Evolutionary conservation across 2,888 invertebrate genomes (phyloP).

Genomic region (Philaethria dido): DNA sequence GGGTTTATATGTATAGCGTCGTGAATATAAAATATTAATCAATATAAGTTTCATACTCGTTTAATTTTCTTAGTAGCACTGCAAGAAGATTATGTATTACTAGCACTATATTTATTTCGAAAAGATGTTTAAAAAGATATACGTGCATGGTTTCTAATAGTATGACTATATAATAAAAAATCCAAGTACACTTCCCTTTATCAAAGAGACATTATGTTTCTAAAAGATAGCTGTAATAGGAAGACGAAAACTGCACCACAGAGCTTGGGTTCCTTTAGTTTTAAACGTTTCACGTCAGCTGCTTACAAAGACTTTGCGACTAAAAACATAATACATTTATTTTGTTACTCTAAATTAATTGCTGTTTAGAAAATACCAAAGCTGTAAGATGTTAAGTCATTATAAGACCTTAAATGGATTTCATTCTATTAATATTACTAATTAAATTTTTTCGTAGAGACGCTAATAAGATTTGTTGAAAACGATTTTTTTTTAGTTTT

Average conservation of each 20-base stretch:
- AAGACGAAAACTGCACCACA: conserved; percentile 26
- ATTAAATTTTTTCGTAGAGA: too few relatives aligned
- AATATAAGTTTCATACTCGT: too few relatives aligned
- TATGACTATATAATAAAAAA: conserved; percentile 13
- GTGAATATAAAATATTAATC: too few relatives aligned
- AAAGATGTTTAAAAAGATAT: not conserved
- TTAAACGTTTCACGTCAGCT: conserved; percentile 17
- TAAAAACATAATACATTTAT: not conserved
- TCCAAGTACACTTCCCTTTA: conserved; percentile 25
- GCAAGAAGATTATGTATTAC: not conserved
- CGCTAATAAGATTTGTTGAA: too few relatives aligned
- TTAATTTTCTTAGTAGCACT: too few relatives aligned
- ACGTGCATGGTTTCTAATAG: not conserved
- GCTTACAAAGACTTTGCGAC: conserved; percentile 9
- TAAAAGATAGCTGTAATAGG: conserved; percentile 28
- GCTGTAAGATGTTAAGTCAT: too few relatives aligned
- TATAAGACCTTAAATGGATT: too few relatives aligned
- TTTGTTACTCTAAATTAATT: not conserved
- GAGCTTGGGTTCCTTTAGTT: conserved; percentile 20
- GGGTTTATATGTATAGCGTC: too few relatives aligned
- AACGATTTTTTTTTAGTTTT: too few relatives aligned
- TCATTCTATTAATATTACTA: too few relatives aligned
- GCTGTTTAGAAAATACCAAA: not conserved
- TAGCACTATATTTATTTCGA: not conserved
- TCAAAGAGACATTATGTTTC: conserved; percentile 36